Percentiles rank a stretch among this genome's conserved stretches.
phyloP scores from a whole-genome alignment of 2,888 invertebrate species.

The Eristalis intricaria region DNA sequence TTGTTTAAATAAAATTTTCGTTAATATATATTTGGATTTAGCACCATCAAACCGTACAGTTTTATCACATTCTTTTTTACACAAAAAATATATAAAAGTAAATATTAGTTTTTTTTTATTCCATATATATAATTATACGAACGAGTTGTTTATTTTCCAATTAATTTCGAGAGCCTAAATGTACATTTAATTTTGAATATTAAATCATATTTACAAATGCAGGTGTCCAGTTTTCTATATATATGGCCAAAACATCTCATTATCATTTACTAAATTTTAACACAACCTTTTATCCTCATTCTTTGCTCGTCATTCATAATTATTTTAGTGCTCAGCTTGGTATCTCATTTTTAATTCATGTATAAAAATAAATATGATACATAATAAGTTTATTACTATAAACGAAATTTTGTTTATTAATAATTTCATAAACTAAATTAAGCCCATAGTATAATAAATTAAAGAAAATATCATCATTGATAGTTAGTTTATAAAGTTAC shows the following conservation, averaged over 20 bases:
- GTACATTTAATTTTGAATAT: constrained; percentile 58
- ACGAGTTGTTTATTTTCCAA: constrained; percentile 38
- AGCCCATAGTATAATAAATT: constrained; percentile 38
- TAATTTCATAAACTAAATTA: constrained; percentile 41
- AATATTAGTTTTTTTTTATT: constrained; percentile 72
- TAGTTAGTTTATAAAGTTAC: constrained; percentile 12
- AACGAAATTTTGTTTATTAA: constrained; percentile 15
- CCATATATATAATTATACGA: constrained; percentile 58
- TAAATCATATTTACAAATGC: constrained; percentile 68
- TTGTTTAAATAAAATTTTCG: constrained; percentile 70
- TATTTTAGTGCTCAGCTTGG: constrained; percentile 58
- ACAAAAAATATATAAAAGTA: constrained; percentile 77
- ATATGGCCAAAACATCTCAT: constrained; percentile 64
- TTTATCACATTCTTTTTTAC: constrained; percentile 76
- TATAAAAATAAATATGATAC: constrained; percentile 50
- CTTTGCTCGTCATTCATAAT: constrained; percentile 61
- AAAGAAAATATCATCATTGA: constrained; percentile 24
- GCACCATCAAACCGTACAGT: constrained; percentile 79
- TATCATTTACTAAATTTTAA: constrained; percentile 50
- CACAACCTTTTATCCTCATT: constrained; percentile 68
- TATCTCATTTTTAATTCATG: constrained; percentile 30
- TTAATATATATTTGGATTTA: constrained; percentile 80
- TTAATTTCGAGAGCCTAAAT: constrained; percentile 64
- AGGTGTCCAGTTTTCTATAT: constrained; percentile 39
- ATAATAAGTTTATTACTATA: constrained; percentile 21